Evolutionary conservation across 2,113 vertebrate species (phyloP), one percentile per base, ranked within the genome.

Genomic region (Megaleporinus macrocephalus): DNA sequence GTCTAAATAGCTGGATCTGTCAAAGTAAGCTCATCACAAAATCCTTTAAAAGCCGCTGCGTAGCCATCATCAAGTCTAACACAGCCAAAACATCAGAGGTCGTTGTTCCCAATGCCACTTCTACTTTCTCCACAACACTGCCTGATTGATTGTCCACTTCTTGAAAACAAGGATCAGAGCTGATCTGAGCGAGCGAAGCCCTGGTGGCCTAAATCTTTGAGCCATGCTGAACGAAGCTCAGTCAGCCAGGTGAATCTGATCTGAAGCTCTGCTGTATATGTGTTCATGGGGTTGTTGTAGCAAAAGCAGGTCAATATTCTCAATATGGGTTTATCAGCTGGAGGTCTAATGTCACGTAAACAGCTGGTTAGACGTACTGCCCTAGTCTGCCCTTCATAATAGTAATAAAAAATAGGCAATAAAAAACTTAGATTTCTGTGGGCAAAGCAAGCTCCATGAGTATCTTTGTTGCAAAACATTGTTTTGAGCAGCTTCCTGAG

Each of bases 141-240:
- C 57, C n/a, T 26, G 57, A 61, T 24, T 61, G 24, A 61, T 26
- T 61, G n/a, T 61, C n/a, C 22, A 61, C n/a, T 26, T 61, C n/a
- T 26, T 26, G 53, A 57, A 57, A 61, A 61, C n/a, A 61, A 12
- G 57, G 57, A 61, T 61, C 57, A 61, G 57, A 61, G 57, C 53
- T 6, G 53, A 2, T 61, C 57, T 61, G 57, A 61, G n/a, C 20
- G 57, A 61, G n/a, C 26, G 57, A 61, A 24, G 57, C 57, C 57
- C 57, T 22, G 22, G 57, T 61, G 57, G 57, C n/a, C 57, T 61
- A 61, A 55, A 61, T 61, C 57, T 61, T n/a, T 61, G 57, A 61
- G 57, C 57, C 24, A 24, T 61, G 22, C 57, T 61, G 5, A 1
- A 26, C 12, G n/a, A 61, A 61, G 57, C n/a, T 61, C 57, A 61